Base-by-base conservation (phyloP, 2,888 invertebrate species). In the Julus scanicus region DNA sequence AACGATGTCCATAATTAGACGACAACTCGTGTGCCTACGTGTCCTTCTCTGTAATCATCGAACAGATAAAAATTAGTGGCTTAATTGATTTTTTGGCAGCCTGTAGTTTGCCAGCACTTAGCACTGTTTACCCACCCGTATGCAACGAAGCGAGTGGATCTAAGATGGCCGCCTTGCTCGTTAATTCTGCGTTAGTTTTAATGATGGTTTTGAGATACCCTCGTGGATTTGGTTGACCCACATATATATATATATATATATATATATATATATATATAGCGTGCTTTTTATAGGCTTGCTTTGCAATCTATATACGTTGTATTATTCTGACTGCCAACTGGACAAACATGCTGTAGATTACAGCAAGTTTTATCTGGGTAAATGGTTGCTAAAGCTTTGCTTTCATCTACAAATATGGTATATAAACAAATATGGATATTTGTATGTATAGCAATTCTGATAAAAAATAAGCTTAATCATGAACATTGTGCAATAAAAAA, bases 51-150 rank as follows among this genome's bases (percentile, higher is more conserved):
- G 63, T 71, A 71, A 71, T 71, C 63, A 71, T n/a, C 80, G 37
- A 80, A 37, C 80, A 80, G 37, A 37, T 80, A 80, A 80, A 80
- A 80, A 80, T 37, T 80, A 37, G 37, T 6, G 80, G 37, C 80
- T 80, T 80, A 80, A 80, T 80, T 80, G 80, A 80, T 80, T 80
- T 71, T 80, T 80, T 29, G 63, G 37, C 37, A 80, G 80, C 37
- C 80, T 80, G 37, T 80, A 80, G 80, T 80, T 80, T 13, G 37
- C 3, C 80, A 80, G 37, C 80, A 80, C 80, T 80, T 80, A 80
- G 80, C 29, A 11, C 37, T 80, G 37, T 80, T 80, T 80, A 80
- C 80, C 3, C 80, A 80, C 29, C 37, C 80, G 37, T 80, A 13
- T 39, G 37, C 63, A 20, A 71, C 20, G 63, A 17, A 29, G 63